Percentiles rank a stretch among this genome's conserved stretches.
These are phyloP conservation scores for Mustelus asterias DNA, from an alignment of 2,113 vertebrate species.

Conservation along the genomic window DNA sequence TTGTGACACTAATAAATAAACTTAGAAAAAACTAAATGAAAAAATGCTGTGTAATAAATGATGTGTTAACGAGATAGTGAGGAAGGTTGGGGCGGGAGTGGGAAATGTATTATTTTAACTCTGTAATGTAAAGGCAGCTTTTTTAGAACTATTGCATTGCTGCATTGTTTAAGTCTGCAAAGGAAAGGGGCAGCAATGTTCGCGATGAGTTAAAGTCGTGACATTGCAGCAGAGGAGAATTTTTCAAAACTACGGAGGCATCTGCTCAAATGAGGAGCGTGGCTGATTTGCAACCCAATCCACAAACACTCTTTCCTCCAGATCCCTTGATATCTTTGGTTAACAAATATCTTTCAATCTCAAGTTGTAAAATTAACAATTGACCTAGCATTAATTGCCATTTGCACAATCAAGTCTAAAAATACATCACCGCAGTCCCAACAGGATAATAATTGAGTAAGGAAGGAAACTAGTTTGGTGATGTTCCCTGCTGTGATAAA, in stretches of 20 bases:
- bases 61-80: background rate
- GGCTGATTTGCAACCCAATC: no score
- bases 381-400: no score
- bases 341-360: no score
- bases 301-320: no score
- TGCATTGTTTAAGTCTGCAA: background rate
- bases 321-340: no score
- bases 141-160: background rate
- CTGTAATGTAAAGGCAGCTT: background rate
- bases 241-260: no score
- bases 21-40: background rate
- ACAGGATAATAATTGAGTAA: background rate
- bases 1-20: no score
- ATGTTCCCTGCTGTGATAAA: background rate
- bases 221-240: background rate
- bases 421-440: background rate
- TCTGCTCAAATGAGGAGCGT: background rate
- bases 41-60: background rate
- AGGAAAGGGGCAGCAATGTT: background rate
- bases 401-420: background rate
- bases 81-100: background rate
- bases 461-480: background rate
- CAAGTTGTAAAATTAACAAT: no score
- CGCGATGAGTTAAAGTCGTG: background rate
- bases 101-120: background rate